Conservation (phyloP, 35 echinoderm and acorn worm genomes). For the Lytechinus pictus region DNA sequence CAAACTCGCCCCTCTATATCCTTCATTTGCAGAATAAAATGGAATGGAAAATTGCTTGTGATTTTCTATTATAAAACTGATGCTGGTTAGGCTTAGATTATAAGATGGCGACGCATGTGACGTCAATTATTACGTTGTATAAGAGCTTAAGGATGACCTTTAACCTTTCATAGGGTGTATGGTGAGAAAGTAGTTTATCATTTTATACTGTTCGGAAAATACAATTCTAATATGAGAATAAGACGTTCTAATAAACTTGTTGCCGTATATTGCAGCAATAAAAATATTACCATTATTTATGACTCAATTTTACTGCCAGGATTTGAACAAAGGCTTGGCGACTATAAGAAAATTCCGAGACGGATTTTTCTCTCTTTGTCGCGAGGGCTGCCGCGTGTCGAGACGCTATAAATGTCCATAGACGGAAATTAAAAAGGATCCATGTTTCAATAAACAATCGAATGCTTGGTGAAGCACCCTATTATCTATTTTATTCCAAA, state of each 20-base stretch:
- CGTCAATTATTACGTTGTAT: neutral
- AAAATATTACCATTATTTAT: neutral
- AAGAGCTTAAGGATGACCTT: neutral
- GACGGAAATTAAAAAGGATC: conserved; percentile 4
- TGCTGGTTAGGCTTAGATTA: neutral
- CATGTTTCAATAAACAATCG: neutral
- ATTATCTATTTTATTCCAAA: neutral
- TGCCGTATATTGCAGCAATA: neutral
- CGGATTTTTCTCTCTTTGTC: neutral
- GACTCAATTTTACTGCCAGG: neutral
- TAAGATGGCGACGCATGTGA: neutral
- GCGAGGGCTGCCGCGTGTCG: neutral
- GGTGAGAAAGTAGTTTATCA: neutral
- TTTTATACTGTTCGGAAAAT: neutral
- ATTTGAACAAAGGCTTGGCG: neutral
- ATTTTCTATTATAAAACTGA: neutral
- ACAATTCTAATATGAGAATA: neutral
- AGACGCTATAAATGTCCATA: conserved; percentile 9
- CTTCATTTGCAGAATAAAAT: neutral
- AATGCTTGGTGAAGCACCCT: neutral
- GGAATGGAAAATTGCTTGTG: neutral
- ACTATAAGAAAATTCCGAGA: neutral
- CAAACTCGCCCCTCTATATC: neutral
- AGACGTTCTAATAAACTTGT: neutral
- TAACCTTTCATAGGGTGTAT: neutral